Percentiles rank a stretch among this genome's conserved stretches.
Evolutionary conservation across 2,888 invertebrate species (phyloP).

Genomic region (Pheosia gnoma): DNA sequence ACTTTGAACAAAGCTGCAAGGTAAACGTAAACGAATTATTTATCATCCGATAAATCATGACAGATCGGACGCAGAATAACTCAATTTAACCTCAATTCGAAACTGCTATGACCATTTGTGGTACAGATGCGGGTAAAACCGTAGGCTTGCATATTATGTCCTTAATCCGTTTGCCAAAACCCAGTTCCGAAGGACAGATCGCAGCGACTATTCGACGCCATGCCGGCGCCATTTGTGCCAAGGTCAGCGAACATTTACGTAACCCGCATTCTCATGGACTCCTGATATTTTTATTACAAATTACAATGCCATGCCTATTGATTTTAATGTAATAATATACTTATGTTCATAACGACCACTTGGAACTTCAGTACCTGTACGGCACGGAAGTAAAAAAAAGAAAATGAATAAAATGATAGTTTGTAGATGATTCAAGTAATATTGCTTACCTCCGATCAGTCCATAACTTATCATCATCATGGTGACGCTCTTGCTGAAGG

Average conservation of each 20-base stretch:
- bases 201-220: slow-evolving; percentile 37
- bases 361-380: too few species aligned
- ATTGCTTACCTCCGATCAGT: slow-evolving; percentile 92
- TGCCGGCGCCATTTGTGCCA: slow-evolving; percentile 52
- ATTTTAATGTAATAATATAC: neutral
- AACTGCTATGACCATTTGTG: slow-evolving; percentile 26
- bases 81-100: slow-evolving; percentile 19
- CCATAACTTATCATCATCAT: slow-evolving; percentile 97
- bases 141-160: slow-evolving; percentile 10
- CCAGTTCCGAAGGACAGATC: slow-evolving; percentile 30
- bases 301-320: slow-evolving; percentile 19
- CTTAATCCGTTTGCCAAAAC: slow-evolving; percentile 19
- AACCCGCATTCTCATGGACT: slow-evolving; percentile 46
- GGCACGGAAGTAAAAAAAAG: too few species aligned
- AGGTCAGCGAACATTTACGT: slow-evolving; percentile 59
- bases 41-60: too few species aligned
- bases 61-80: too few species aligned
- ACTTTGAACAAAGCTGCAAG: too few species aligned
- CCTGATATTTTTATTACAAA: slow-evolving; percentile 35
- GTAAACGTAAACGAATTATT: too few species aligned
- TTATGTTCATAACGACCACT: too few species aligned
- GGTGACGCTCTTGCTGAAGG: slow-evolving; percentile 93
- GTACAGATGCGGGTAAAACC: neutral
- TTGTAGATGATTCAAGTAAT: neutral
- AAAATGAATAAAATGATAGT: too few species aligned